Conservation (phyloP, 2,888 invertebrate genomes). For the Argynnis bischoffii region DNA sequence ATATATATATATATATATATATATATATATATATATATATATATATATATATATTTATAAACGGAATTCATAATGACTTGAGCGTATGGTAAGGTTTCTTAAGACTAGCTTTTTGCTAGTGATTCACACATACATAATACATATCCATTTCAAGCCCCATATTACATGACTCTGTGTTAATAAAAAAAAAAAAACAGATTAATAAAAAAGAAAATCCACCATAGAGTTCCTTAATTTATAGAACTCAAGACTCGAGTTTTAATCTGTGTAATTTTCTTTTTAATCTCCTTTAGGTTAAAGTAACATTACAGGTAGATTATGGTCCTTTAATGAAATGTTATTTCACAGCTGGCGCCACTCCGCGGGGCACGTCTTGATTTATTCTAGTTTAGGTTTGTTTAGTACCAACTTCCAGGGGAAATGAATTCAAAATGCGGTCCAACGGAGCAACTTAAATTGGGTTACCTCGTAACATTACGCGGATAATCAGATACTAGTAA, state of each 20-base stretch:
- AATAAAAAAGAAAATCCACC: too few species aligned
- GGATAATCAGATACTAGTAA: neutral
- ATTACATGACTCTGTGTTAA: too few species aligned
- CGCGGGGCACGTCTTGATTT: conserved; percentile 8
- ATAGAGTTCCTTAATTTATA: too few species aligned
- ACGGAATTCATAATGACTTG: too few species aligned
- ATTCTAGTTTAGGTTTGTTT: conserved; percentile 7
- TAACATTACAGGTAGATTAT: conserved; percentile 14
- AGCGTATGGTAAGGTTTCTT: too few species aligned
- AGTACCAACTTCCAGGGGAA: conserved; percentile 25
- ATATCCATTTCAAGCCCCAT: too few species aligned
- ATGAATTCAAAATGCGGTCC: conserved; percentile 30
- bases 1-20: too few species aligned
- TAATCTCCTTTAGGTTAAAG: neutral
- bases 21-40: too few species aligned
- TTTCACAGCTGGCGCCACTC: conserved; percentile 7
- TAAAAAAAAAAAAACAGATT: too few species aligned
- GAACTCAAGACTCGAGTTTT: neutral
- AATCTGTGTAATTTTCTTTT: conserved; percentile 1
- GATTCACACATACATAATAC: too few species aligned
- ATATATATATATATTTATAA: too few species aligned
- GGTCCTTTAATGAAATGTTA: conserved; percentile 5
- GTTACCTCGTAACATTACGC: conserved; percentile 12
- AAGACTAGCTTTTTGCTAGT: too few species aligned
- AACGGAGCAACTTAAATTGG: conserved; percentile 14